Conservation (phyloP, 1,140 invertebrate genomes). For the Leptopilina boulardi region DNA sequence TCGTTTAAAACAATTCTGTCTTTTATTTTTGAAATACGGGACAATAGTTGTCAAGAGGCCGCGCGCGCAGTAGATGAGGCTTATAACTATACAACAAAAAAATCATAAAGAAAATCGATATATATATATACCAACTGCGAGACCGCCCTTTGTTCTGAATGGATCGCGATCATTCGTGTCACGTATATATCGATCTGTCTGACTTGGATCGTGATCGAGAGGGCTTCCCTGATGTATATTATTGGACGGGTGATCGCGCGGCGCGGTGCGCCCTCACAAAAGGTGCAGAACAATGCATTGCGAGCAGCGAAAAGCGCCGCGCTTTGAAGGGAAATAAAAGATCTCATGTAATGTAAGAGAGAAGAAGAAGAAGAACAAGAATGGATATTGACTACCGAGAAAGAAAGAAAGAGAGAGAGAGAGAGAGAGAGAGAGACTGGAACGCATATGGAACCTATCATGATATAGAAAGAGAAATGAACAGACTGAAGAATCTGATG, state of each 20-base stretch:
- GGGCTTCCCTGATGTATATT: conserved; percentile 32
- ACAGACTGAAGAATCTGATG: conserved; percentile 65
- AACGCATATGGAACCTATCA: conserved; percentile 34
- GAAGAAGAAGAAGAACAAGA: conserved; percentile 39
- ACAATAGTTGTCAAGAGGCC: conserved; percentile 24
- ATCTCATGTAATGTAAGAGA: conserved; percentile 35
- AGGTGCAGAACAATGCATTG: conserved; percentile 32
- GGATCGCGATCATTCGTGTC: conserved; percentile 22
- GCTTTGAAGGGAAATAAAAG: conserved; percentile 37
- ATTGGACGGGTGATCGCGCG: conserved; percentile 25
- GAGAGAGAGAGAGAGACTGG: conserved; percentile 46
- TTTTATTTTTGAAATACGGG: background rate
- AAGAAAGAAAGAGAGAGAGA: conserved; percentile 38
- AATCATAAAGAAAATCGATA: conserved; percentile 8
- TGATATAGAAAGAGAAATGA: conserved; percentile 51
- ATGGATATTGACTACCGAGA: conserved; percentile 37
- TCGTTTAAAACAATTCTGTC: conserved; percentile 17
- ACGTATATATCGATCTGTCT: conserved; percentile 31
- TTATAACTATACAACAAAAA: conserved; percentile 13
- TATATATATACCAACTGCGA: background rate
- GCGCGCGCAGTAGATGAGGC: no score
- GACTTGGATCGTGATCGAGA: conserved; percentile 23
- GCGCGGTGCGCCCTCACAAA: conserved; percentile 29
- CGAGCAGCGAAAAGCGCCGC: conserved; percentile 40
- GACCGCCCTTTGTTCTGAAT: conserved; percentile 26